Base-by-base conservation (phyloP, 2,113 vertebrate genomes). In the Uria lomvia region DNA sequence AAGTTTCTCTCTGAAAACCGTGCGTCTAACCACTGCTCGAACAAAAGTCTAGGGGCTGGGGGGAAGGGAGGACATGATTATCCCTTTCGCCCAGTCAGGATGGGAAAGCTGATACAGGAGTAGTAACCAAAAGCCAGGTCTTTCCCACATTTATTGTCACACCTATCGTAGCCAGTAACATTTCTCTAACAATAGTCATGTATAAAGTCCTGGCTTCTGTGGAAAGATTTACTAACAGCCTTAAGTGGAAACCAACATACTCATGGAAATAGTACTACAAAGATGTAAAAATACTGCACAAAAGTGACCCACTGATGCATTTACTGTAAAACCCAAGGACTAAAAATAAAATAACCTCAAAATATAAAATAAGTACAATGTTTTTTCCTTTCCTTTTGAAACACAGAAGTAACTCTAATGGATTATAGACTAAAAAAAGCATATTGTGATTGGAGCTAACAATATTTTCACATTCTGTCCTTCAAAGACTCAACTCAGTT, bases 371-470 rank as follows among this genome's bases (percentile, higher is more conserved):
- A 23, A 87, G n/a, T 45, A n/a, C 24, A 47, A 21, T 60, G 43
- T 60, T 52, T 67, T 75, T 79, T 88, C 29, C 87, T 89, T 96
- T 93, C 43, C 23, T 63, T 95, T 93, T 70, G 50, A 72, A 94
- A 86, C 75, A 87, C 42, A 91, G 67, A 77, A 77, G n/a, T 87
- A 89, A 38, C 52, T 95, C 62, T 94, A 84, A 76, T 59, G 53
- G 79, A 83, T 86, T 55, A 43, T 52, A 60, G 45, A 71, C 76
- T 87, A 50, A 94, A 92, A 91, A 86, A 91, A 80, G 40, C 60
- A 66, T 97, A 95, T 97, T 98, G 97, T 97, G 96, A 96, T 98
- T 98, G 98, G 97, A 98, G n/a, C 74, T 92, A 96, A 84, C 77
- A 88, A 86, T 97, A 93, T 98, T 97, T 97, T 97, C 90, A 88